A percentile compares a stretch with the other conserved stretches of the same genome.
Conservation (phyloP, 2,113 vertebrate species). For the Dipodomys stephensi region DNA sequence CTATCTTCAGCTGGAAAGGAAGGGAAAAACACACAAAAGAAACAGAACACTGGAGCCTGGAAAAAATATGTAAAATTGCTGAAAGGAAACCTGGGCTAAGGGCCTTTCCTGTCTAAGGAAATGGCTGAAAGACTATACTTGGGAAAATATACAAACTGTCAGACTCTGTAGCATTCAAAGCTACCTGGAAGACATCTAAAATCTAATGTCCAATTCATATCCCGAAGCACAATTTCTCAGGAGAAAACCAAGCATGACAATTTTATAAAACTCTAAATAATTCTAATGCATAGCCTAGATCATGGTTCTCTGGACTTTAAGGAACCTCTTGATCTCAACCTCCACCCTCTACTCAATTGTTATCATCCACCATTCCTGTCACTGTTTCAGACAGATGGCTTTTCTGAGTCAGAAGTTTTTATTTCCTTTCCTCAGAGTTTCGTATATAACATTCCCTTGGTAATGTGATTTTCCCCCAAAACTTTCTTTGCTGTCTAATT, state of each 20-base stretch:
- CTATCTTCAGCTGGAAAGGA: neutral
- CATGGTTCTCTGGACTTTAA: neutral
- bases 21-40: neutral
- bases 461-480: neutral
- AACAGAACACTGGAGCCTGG: neutral
- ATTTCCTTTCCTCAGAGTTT: neutral
- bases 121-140: neutral
- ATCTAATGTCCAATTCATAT: neutral
- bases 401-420: neutral
- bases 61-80: slow-evolving; percentile 9
- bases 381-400: neutral
- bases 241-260: neutral
- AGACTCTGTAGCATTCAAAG: neutral
- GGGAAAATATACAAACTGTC: neutral
- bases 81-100: neutral
- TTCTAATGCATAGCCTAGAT: neutral
- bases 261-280: neutral
- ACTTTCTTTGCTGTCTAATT: neutral
- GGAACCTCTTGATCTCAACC: neutral
- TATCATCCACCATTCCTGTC: neutral
- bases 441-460: neutral
- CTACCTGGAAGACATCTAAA: neutral
- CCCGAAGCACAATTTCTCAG: slow-evolving; percentile 3
- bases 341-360: neutral
- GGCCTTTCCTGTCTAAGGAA: neutral